Percentiles rank a stretch among this genome's conserved stretches.
These are phyloP conservation scores for Alligator mississippiensis DNA, from an alignment of 2,113 vertebrate species.

Conservation along the genomic window DNA sequence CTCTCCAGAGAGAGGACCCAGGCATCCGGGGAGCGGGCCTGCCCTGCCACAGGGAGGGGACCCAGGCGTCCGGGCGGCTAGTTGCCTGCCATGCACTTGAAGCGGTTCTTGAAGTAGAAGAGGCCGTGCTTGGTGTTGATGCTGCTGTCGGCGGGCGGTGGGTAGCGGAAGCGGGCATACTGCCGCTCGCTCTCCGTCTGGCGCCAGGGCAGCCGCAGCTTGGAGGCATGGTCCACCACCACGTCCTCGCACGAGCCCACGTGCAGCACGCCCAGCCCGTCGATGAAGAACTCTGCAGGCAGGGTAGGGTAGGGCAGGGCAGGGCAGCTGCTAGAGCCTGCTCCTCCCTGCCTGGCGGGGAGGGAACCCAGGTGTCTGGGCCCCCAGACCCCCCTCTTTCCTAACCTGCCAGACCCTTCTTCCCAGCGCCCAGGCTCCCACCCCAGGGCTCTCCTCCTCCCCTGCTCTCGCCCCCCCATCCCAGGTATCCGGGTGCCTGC, in stretches of 20 bases:
- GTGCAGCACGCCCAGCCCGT: conserved; percentile 87
- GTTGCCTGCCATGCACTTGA: conserved; percentile 87
- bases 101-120: conserved; percentile 89
- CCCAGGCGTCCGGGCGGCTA: conserved; percentile 51
- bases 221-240: conserved; percentile 88
- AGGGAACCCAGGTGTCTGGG: neutral
- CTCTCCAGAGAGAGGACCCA: too few relatives aligned
- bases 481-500: neutral
- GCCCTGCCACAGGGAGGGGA: neutral
- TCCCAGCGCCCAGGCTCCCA: neutral
- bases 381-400: neutral
- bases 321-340: neutral
- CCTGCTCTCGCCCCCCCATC: neutral
- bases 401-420: neutral
- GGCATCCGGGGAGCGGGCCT: too few relatives aligned
- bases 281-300: conserved; percentile 90
- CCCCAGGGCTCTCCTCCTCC: neutral
- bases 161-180: conserved; percentile 88
- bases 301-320: neutral
- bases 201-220: conserved; percentile 88
- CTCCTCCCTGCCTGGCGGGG: neutral
- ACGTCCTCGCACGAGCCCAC: conserved; percentile 91
- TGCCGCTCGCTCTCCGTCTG: conserved; percentile 76
- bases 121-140: conserved; percentile 62
- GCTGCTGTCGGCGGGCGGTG: conserved; percentile 72